These are phyloP conservation scores for Cydia pomonella DNA, from an alignment of 1,140 invertebrate species.

Conservation along the genomic window DNA sequence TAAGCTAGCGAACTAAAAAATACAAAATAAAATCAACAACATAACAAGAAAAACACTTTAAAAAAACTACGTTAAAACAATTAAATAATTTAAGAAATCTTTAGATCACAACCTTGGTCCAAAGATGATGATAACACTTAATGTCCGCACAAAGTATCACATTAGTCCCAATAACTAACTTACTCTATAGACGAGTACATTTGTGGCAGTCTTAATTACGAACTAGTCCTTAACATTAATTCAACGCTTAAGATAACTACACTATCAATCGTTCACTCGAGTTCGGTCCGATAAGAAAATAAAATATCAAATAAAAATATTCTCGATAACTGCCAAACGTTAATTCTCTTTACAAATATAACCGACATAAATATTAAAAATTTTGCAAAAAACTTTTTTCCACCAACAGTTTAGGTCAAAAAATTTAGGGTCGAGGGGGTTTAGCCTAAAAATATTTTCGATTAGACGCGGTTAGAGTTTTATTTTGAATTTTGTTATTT, in stretches of 20 bases:
- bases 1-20: not conserved
- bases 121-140: conserved; percentile 54
- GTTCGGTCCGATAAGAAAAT: conserved; percentile 65
- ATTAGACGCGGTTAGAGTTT: conserved; percentile 70
- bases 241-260: conserved; percentile 46
- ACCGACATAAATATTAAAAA: conserved; percentile 79
- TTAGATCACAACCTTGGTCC: conserved; percentile 63
- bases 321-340: conserved; percentile 75
- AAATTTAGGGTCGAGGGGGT: conserved; percentile 58
- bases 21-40: not conserved
- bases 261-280: conserved; percentile 64
- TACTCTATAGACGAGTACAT: conserved; percentile 50
- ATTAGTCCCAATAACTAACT: conserved; percentile 52
- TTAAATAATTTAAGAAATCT: conserved; percentile 35
- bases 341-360: conserved; percentile 77
- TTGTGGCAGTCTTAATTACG: conserved; percentile 59
- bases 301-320: conserved; percentile 74
- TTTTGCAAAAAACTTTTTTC: conserved; percentile 71
- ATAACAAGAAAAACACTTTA: not conserved
- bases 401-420: conserved; percentile 71
- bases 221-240: conserved; percentile 55
- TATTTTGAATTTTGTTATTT: conserved; percentile 68
- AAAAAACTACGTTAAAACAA: conserved; percentile 33
- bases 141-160: conserved; percentile 49
- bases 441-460: conserved; percentile 78